These are phyloP conservation scores for Hydrotaea diabolus DNA, from an alignment of 2,888 invertebrate species.

Conservation along the genomic window DNA sequence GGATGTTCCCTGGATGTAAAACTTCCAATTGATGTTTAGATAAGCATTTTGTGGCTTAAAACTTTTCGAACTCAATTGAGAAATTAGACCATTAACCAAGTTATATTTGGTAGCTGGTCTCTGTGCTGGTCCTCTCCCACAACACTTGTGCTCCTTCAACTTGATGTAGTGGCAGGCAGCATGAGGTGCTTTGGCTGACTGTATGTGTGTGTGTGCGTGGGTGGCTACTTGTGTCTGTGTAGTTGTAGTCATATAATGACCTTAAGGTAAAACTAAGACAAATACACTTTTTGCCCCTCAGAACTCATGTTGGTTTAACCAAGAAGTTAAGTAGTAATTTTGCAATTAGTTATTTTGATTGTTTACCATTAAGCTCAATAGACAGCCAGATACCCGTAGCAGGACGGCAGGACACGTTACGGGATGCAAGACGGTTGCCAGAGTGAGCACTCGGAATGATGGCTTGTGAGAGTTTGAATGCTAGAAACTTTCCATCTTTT, in stretches of 20 bases:
- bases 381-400: not conserved
- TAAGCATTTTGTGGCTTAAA: slow-evolving; percentile 67
- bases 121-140: not conserved
- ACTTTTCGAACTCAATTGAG: slow-evolving; percentile 76
- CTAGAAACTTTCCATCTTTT: slow-evolving; percentile 12
- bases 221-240: not conserved
- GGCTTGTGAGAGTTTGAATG: not conserved
- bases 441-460: not conserved
- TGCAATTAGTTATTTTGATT: slow-evolving; percentile 67
- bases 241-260: not conserved
- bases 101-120: slow-evolving; percentile 63
- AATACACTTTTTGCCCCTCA: slow-evolving; percentile 28
- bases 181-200: not conserved
- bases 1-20: slow-evolving; percentile 31
- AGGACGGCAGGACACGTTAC: not conserved
- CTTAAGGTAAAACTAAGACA: slow-evolving; percentile 5
- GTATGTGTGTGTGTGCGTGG: not conserved
- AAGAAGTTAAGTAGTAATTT: slow-evolving; percentile 67
- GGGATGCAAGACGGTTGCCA: not conserved
- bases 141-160: not conserved
- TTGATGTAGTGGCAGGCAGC: not conserved
- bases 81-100: slow-evolving; percentile 77
- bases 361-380: slow-evolving; percentile 63
- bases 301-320: slow-evolving; percentile 65
- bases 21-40: slow-evolving; percentile 56